Evolutionary conservation across 2,797 vertebrate species (phyloP).

Genomic region (Hafferia zeledoni): DNA sequence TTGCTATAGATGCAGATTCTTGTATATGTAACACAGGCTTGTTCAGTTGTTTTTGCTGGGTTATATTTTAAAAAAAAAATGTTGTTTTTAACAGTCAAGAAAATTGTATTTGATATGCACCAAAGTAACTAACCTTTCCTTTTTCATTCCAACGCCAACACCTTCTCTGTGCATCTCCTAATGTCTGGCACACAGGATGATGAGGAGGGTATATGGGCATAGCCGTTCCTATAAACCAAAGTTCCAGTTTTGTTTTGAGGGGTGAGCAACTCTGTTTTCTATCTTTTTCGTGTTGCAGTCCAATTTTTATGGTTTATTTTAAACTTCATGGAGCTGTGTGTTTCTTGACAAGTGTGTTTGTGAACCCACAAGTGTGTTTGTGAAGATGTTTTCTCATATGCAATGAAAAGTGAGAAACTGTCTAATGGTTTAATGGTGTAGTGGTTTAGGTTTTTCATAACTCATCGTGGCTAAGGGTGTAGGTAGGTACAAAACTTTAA

Average conservation of each 20-base stretch:
- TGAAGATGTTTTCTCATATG: slow-evolving; percentile 7
- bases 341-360: slow-evolving; percentile 40
- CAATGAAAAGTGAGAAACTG: neutral
- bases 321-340: slow-evolving; percentile 20
- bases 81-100: slow-evolving; percentile 47
- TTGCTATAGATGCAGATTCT: slow-evolving; percentile 66
- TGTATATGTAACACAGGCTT: slow-evolving; percentile 2
- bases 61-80: slow-evolving; percentile 26
- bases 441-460: neutral
- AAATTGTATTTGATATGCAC: slow-evolving; percentile 38
- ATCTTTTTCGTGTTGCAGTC: slow-evolving; percentile 61
- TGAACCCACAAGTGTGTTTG: neutral
- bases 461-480: neutral
- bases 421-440: neutral
- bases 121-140: slow-evolving; percentile 77
- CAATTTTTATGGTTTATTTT: slow-evolving; percentile 46
- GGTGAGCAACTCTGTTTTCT: slow-evolving; percentile 87
- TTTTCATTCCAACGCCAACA: slow-evolving; percentile 77
- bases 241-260: slow-evolving; percentile 92
- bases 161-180: slow-evolving; percentile 66
- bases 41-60: slow-evolving; percentile 36
- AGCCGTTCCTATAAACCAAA: slow-evolving; percentile 91
- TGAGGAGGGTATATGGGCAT: slow-evolving; percentile 99
- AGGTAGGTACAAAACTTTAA: neutral
- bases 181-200: slow-evolving; percentile 87